Base-by-base conservation (phyloP, 2,888 invertebrate genomes). In the Alviniconcha strummeri region DNA sequence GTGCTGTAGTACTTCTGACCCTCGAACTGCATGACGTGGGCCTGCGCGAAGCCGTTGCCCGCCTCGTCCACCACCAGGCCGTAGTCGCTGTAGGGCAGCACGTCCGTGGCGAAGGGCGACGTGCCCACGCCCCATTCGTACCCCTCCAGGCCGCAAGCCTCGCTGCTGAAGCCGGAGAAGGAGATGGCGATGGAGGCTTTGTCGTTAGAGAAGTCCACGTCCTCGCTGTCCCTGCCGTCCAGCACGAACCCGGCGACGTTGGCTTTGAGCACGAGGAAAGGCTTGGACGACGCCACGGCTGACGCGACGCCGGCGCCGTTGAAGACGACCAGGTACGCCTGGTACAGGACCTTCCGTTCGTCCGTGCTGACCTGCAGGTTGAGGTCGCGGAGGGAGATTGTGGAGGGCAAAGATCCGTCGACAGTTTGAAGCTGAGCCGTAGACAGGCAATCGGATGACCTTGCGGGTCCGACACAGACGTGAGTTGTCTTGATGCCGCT, bases 51-150 rank as follows among this genome's bases (percentile, higher is more conserved):
- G 56, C 77, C 77, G 84, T 85, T 84, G 15, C 88, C 87, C 8
- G 84, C 86, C 81, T 90, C 89, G 3, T 85, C 60, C 85, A 90
- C 86, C 11, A 90, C 89, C n/a, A 91, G 76, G 4, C 91, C 91
- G 81, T 88, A 89, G 55, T 84, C 82, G 1, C 89, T 89, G 84
- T 86, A 91, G 1, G 90, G 87, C 19, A 88, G 81, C 3, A 90
- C 83, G 79, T 91, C 89, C 2, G 90, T 88, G 17, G 85, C 87
- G 77, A 86, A 90, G 36, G 89, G 87, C 15, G 85, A 79, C 9
- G 86, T 88, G 9, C 91, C 91, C 17, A 91, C 85, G 0, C 87
- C 89, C 90, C 90, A 91, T 77, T 90, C 90, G 84, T 90, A 91
- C 11, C 88, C 85, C 5, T 85, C 79, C 8, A 91, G 89, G 72